Percentiles rank a stretch among this genome's conserved stretches.
Evolutionary conservation across 1,140 invertebrate genomes (phyloP).

Genomic region (Caerostris extrusa): DNA sequence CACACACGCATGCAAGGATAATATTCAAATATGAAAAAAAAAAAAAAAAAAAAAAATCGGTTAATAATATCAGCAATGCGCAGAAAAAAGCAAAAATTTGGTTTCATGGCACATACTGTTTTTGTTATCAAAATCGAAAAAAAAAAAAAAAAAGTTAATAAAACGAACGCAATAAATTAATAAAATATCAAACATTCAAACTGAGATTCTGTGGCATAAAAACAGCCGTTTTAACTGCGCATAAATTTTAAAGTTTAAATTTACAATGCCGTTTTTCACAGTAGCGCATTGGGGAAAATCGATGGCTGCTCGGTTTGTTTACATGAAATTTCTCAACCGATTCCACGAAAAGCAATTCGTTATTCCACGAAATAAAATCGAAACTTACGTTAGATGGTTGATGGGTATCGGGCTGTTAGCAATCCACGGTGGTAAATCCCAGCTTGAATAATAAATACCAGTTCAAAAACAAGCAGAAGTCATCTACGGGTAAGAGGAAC

Average conservation of each 20-base stretch:
- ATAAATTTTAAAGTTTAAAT: not conserved
- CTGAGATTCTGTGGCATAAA: not conserved
- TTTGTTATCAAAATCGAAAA: conserved; percentile 40
- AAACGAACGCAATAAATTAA: not conserved
- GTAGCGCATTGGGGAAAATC: conserved; percentile 55
- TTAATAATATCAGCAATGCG: conserved; percentile 74
- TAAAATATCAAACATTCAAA: not conserved
- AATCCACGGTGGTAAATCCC: conserved; percentile 7
- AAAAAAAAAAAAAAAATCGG: not conserved
- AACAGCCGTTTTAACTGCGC: not conserved
- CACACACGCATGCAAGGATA: not conserved
- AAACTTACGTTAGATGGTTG: conserved; percentile 57
- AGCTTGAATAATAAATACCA: not conserved
- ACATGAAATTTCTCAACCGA: conserved; percentile 56
- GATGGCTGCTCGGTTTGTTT: conserved; percentile 76
- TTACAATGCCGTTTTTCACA: not conserved
- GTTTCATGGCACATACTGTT: conserved; percentile 67
- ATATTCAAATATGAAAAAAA: not conserved
- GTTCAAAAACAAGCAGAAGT: conserved; percentile 32
- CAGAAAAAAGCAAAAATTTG: conserved; percentile 58
- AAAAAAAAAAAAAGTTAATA: not conserved
- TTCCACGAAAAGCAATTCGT: not conserved
- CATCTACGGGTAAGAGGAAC: conserved; percentile 25
- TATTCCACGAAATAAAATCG: not conserved
- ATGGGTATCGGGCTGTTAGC: conserved; percentile 33